Percentiles rank a stretch among this genome's conserved stretches.
These are phyloP conservation scores for Pedionomus torquatus DNA, from an alignment of 2,113 vertebrate genomes.

Conservation along the genomic window DNA sequence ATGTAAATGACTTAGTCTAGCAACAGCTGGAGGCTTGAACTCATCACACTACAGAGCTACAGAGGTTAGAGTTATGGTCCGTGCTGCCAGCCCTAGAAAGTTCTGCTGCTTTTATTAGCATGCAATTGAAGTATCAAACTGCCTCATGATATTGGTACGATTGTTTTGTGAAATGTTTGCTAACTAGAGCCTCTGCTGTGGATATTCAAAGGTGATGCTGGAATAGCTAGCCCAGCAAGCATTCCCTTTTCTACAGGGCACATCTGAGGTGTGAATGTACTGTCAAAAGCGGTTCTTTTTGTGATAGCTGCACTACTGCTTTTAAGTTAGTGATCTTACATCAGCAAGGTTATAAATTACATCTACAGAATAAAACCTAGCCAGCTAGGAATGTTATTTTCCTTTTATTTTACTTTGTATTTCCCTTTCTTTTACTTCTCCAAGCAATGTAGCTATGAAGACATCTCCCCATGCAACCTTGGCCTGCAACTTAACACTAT, in stretches of 20 bases:
- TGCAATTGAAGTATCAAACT: neutral
- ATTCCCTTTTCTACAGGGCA: neutral
- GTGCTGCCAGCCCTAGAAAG: neutral
- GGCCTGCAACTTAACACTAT: neutral
- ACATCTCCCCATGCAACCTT: neutral
- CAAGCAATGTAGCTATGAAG: neutral
- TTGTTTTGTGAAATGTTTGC: neutral
- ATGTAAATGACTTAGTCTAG: neutral
- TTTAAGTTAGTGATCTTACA: neutral
- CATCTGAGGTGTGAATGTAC: neutral
- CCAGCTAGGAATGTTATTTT: neutral
- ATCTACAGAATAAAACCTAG: neutral
- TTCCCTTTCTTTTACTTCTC: too few species aligned
- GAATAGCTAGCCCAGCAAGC: neutral
- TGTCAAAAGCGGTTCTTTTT: neutral
- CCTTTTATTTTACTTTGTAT: too few species aligned
- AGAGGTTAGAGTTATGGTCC: neutral
- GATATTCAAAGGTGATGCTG: rapidly evolving
- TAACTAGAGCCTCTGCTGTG: neutral
- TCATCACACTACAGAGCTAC: neutral
- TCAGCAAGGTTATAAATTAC: neutral
- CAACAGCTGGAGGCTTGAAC: neutral
- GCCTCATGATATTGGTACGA: neutral
- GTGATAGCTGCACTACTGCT: neutral
- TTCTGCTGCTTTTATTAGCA: neutral